Evolutionary conservation across 1,140 invertebrate genomes (phyloP).

Genomic region (Leptinotarsa lineolata): DNA sequence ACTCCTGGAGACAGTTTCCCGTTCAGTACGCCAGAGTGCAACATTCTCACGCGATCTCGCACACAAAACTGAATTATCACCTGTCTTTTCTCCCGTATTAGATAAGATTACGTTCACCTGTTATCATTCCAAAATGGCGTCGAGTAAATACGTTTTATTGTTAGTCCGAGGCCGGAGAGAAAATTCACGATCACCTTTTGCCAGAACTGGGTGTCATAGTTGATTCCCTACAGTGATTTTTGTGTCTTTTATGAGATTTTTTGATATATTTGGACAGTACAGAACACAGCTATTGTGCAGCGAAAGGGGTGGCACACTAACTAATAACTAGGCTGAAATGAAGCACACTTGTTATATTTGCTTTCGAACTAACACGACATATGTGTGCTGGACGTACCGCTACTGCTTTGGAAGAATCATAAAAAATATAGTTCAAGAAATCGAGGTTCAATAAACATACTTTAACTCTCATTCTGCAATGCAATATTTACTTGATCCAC

Average conservation of each 20-base stretch:
- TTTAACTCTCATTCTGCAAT: no score
- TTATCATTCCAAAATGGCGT: constrained; percentile 22
- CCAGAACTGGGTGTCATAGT: background rate
- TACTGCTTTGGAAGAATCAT: background rate
- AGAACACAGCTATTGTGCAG: constrained; percentile 22
- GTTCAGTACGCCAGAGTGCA: constrained; percentile 78
- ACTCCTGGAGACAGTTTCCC: constrained; percentile 78
- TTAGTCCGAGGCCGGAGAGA: constrained; percentile 30
- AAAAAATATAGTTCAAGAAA: no score
- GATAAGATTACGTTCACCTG: constrained; percentile 43
- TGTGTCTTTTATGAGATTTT: constrained; percentile 19
- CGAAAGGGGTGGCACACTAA: background rate
- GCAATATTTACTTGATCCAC: no score
- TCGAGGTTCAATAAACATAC: no score
- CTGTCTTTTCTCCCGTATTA: constrained; percentile 36
- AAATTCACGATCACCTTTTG: constrained; percentile 21
- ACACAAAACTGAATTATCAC: constrained; percentile 47
- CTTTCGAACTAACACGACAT: background rate
- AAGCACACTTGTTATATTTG: constrained; percentile 9
- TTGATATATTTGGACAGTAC: constrained; percentile 14
- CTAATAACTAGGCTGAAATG: constrained; percentile 34
- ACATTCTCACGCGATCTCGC: constrained; percentile 59
- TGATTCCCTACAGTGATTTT: background rate
- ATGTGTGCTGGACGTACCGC: background rate
- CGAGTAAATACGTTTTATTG: constrained; percentile 9